phyloP scores from a whole-genome alignment of 1,140 invertebrate species.

The Solen grandis region DNA sequence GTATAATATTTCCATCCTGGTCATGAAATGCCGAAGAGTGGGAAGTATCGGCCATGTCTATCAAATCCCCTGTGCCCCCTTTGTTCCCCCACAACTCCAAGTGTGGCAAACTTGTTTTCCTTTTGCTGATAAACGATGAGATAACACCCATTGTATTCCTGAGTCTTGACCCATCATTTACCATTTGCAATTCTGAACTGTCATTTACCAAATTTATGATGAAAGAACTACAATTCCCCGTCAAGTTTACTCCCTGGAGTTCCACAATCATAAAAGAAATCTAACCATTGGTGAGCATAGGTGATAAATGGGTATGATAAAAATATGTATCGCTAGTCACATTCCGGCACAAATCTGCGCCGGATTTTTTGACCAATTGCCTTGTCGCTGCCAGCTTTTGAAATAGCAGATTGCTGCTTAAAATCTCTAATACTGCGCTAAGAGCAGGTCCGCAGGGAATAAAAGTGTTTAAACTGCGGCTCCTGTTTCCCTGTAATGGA shows the following conservation, averaged over 20 bases:
- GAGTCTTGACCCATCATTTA: constrained; percentile 53
- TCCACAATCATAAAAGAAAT: constrained; percentile 38
- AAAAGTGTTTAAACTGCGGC: constrained; percentile 52
- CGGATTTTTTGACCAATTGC: constrained; percentile 54
- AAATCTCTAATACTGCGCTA: constrained; percentile 32
- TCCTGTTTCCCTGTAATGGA: constrained; percentile 52
- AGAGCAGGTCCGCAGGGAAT: constrained; percentile 49
- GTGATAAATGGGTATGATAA: constrained; percentile 57
- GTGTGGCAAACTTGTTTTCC: too few species aligned
- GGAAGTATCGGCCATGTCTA: too few species aligned
- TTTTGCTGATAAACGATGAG: constrained; percentile 37
- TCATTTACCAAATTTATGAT: constrained; percentile 59
- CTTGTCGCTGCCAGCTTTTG: constrained; percentile 28
- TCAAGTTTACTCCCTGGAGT: constrained; percentile 5
- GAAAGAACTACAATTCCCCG: constrained; percentile 53
- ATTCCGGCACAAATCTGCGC: constrained; percentile 48
- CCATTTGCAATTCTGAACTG: constrained; percentile 57
- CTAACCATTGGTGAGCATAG: constrained; percentile 29
- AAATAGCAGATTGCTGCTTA: constrained; percentile 18
- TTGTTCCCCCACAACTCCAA: too few species aligned
- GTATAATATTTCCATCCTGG: too few species aligned
- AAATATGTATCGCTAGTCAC: constrained; percentile 33
- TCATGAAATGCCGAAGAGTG: too few species aligned
- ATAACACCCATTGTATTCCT: constrained; percentile 53
- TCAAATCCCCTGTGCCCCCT: too few species aligned